phyloP scores from a whole-genome alignment of 2,888 invertebrate genomes.

The Ferdinandea cuprea region DNA sequence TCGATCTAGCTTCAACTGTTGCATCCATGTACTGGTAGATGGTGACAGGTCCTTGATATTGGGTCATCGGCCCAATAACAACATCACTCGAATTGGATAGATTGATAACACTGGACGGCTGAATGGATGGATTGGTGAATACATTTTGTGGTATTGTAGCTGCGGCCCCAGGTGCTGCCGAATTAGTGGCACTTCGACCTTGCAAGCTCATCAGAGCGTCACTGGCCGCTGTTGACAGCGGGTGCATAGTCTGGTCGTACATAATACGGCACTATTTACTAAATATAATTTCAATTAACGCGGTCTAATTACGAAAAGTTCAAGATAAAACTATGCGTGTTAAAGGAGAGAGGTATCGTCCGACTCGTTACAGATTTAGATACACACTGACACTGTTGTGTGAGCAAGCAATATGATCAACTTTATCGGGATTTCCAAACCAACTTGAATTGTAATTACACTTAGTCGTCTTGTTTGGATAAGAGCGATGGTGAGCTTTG shows the following conservation, averaged over 20 bases:
- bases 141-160: conserved; percentile 78
- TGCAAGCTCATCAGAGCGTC: conserved; percentile 78
- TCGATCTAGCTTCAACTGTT: conserved; percentile 80
- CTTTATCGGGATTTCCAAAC: conserved; percentile 69
- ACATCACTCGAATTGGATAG: conserved; percentile 84
- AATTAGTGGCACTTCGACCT: conserved; percentile 76
- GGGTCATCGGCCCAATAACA: conserved; percentile 84
- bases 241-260: conserved; percentile 75
- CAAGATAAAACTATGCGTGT: neutral
- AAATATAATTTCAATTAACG: neutral
- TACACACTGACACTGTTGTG: conserved; percentile 57
- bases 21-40: conserved; percentile 84
- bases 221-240: conserved; percentile 76
- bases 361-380: conserved; percentile 55
- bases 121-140: conserved; percentile 79
- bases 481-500: conserved; percentile 45
- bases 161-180: conserved; percentile 75
- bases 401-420: conserved; percentile 52
- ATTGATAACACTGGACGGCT: conserved; percentile 82
- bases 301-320: conserved; percentile 15
- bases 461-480: conserved; percentile 38
- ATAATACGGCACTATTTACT: conserved; percentile 58
- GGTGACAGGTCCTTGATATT: conserved; percentile 84
- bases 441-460: conserved; percentile 33
- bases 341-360: conserved; percentile 26